These are phyloP conservation scores for Aphrophora alni DNA, from an alignment of 2,888 invertebrate genomes.

Conservation along the genomic window DNA sequence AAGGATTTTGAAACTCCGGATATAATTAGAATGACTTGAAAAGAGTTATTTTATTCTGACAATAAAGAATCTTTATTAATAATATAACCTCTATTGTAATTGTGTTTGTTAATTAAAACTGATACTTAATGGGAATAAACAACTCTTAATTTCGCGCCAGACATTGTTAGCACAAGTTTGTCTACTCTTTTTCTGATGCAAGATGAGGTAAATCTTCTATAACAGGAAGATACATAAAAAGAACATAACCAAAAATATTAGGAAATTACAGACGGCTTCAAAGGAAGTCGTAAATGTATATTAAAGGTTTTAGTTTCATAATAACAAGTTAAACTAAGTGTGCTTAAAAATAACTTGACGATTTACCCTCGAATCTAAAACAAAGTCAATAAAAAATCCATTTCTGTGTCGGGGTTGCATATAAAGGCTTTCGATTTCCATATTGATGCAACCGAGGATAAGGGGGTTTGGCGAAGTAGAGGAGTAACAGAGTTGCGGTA, in stretches of 20 bases:
- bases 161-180: no score
- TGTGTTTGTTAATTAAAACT: no score
- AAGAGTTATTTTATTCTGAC: no score
- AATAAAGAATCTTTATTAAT: no score
- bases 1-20: no score
- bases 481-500: background rate
- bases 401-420: conserved; percentile 31
- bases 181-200: no score
- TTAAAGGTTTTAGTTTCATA: background rate
- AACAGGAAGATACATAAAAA: background rate
- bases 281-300: background rate
- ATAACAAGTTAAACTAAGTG: background rate
- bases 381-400: conserved; percentile 35
- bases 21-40: no score
- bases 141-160: no score
- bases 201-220: no score
- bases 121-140: no score
- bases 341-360: background rate
- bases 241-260: background rate
- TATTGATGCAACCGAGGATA: conserved; percentile 23
- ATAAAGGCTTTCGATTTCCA: conserved; percentile 38
- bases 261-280: background rate
- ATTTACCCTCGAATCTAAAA: background rate
- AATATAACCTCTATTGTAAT: no score
- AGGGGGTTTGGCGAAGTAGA: background rate